A percentile compares a stretch with the other conserved stretches of the same genome.
phyloP scores from a whole-genome alignment of 1,140 invertebrate genomes.

The Macrocentrus cingulum region DNA sequence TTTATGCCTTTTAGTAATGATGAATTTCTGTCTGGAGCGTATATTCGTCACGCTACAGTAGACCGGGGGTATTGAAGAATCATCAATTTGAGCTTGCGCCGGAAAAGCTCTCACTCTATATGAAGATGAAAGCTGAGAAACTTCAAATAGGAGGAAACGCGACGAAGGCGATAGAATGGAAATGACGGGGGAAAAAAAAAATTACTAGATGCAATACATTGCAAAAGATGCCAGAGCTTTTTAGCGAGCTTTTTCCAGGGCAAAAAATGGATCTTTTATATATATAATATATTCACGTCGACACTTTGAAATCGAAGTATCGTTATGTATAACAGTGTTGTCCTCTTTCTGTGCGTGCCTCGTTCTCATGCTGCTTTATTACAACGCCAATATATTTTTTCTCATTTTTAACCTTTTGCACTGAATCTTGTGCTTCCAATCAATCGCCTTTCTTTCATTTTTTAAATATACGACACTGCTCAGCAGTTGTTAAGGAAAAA shows the following conservation, averaged over 20 bases:
- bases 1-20: too few relatives aligned
- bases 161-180: too few relatives aligned
- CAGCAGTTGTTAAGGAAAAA: too few relatives aligned
- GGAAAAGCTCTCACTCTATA: neutral
- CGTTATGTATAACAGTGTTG: constrained; percentile 5
- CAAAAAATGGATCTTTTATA: too few relatives aligned
- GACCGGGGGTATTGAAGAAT: constrained; percentile 3
- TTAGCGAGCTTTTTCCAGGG: constrained; percentile 1
- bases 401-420: constrained; percentile 8
- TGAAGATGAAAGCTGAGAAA: neutral
- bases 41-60: too few relatives aligned
- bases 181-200: too few relatives aligned
- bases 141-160: constrained; percentile 16
- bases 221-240: constrained; percentile 23
- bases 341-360: constrained; percentile 34
- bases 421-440: constrained; percentile 14
- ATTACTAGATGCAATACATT: constrained; percentile 3
- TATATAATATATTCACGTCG: constrained; percentile 34
- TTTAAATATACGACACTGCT: too few relatives aligned
- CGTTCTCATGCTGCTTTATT: constrained; percentile 35
- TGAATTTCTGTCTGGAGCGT: too few relatives aligned
- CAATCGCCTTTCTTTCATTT: neutral
- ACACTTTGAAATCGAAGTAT: constrained; percentile 43
- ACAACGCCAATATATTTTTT: constrained; percentile 20
- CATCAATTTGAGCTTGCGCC: constrained; percentile 12